Evolutionary conservation across 53 echinoderm and acorn worm species (phyloP), one percentile per base, ranked within the genome.

Genomic region (Arbacia lixula): DNA sequence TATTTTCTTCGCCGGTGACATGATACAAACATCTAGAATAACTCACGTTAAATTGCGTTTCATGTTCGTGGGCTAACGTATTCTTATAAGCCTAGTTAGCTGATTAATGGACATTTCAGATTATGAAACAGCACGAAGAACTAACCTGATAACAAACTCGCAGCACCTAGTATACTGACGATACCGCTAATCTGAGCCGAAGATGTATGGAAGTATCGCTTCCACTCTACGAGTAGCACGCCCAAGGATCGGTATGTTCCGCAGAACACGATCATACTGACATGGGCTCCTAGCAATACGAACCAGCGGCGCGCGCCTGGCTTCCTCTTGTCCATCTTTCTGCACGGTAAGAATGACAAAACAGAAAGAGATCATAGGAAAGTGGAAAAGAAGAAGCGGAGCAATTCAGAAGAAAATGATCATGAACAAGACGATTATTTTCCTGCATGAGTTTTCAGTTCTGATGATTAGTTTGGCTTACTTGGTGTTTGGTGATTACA

Each of bases 231-330:
- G 22, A 78, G 60, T 12, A 78, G 19, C 0, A 78, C 60, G 12
- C 79, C 79, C 22, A 37, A n/a, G 22, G 39, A 58, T 3, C 79
- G 79, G 19, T 78, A 78, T 6, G 79, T 60, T 29, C 79, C 79
- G 3, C 40, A 58, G 31, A 28, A 78, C 36, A 78, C 28, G 1
- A 38, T 12, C 58, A 78, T 25, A 5, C 42, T 41, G 39, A 78
- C 17, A 26, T 58, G 60, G 27, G 79, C 79, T 4, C 60, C 58
- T 12, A 78, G 41, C 5, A 78, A 40, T 11, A 78, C 79, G 14
- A 78, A 78, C 24, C 28, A 78, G 12, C 79, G 58, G 4, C 42
- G 79, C 3, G 17, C 42, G 37, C 60, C 39, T 37, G 38, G n/a
- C 36, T 55, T 22, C 25, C 28, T 17, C 46, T n/a, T n/a, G n/a